Evolutionary conservation across 2,113 vertebrate species (phyloP), one percentile per base, ranked within the genome.

Genomic region (Melanerpes formicivorus): DNA sequence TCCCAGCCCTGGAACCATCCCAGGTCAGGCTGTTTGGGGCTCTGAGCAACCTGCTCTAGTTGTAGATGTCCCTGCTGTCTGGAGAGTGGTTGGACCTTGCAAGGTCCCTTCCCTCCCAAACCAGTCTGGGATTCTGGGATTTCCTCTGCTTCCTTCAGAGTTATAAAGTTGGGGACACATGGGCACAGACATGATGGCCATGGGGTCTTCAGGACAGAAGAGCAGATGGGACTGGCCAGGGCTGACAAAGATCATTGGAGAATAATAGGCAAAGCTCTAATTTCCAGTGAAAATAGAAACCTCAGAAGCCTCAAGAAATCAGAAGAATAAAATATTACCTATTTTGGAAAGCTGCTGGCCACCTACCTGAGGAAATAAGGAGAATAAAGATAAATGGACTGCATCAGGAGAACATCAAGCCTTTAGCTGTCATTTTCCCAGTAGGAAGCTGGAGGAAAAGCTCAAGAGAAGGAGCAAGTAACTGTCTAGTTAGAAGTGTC

Each of bases 111-210:
- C n/a, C 59, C 18, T 14, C 59, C n/a, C n/a, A 60, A 60, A 22
- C 11, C 59, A 60, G 19, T 4, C n/a, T 32, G 19, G 6, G 56
- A 18, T 11, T 54, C 52, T 54, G 52, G 21, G 55, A 25, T 34
- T 22, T 7, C 19, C 37, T 22, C 21, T 5, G 29, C 50, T 72
- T 16, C 46, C 26, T 46, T 29, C 8, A 7, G 8, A 3, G 15
- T 2, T 8, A 13, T 4, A 48, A 23, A 48, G 3, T 16, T 29
- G 30, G 25, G n/a, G 27, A 29, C 13, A 4, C 2, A 10, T 21
- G n/a, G 34, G 58, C 72, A 29, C 5, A 1, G 4, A 5, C 3
- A 1, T 14, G 37, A 4, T 40, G 50, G 23, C 22, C 1, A 1
- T 8, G 40, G 14, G 32, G 21, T 44, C 3, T 2, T 6, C 64